Base-by-base conservation (phyloP, 2,888 invertebrate genomes). In the Rhabditophanes sp. region DNA sequence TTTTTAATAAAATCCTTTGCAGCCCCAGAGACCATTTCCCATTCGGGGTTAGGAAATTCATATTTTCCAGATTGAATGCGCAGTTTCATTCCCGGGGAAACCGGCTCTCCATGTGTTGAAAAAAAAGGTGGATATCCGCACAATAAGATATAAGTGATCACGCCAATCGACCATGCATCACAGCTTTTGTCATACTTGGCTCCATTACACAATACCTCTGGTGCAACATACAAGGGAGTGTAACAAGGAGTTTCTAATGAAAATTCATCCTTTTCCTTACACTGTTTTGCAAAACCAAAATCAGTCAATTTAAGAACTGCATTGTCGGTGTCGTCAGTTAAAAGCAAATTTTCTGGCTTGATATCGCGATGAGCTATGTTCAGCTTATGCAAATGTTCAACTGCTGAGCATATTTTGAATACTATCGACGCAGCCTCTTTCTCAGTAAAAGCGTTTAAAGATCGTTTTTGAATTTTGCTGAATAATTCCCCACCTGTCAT, bases 101-200 rank as follows among this genome's bases (percentile, higher is more conserved):
- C 93, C 22, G 93, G 87, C 33, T 85, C 73, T 0, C 93, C 96
- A 60, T 88, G 84, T 68, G 87, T 85, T 63, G 88, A 88, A 69
- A 90, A 96, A 71, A 96, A 96, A 1, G 96, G 96, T 6, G 96
- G 96, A 69, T 88, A 96, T 0, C 96, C 96, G 67, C 93, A 93
- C 41, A 96, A 79, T 73, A 96, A 71, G 60, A 96, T 96, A 68
- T 96, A 96, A 85, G 90, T 93, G 44, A 96, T 93, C 18, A 96
- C 93, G 15, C 93, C 93, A 39, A 96, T 71, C 0, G 90, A 88
- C 93, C 96, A 96, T 65, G 96, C 80, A 73, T 96, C 96, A 72
- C 96, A 96, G 49, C 87, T 87, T 67, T 87, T 90, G 71, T 93
- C 93, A 66, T 93, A 96, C 65, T 87, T 90, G n/a, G n/a, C n/a